Base-by-base conservation (phyloP, 2,797 vertebrate species). In the Falco concolor region DNA sequence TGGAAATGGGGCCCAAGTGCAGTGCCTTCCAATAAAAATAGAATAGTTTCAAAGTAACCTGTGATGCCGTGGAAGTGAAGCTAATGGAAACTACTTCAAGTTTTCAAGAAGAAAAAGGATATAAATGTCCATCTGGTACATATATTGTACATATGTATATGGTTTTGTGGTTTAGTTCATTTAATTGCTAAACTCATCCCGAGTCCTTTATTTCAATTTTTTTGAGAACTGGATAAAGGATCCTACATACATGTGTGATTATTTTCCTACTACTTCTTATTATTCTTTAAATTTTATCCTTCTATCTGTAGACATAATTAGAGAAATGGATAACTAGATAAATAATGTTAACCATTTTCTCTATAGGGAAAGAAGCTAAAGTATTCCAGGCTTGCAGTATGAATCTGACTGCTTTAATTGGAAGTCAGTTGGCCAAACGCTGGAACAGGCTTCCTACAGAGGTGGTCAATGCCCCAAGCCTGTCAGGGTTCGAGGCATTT, bases 391-490 rank as follows among this genome's bases (percentile, higher is more conserved):
- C 40, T 87, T 94, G 42, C 94, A 49, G 13, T 21, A 9, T 23
- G 30, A 52, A 23, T 77, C 77, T 68, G 47, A 5, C 57, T 94
- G 60, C 57, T 42, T 93, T 86, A 94, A 79, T 87, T 95, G 23
- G 18, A 96, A 94, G 34, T 77, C 75, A 89, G 0, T 23, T 24
- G 44, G 7, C 45, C 27, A 36, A 47, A 56, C 6, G 15, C 18
- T 68, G 45, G 14, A 45, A 50, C 19, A 42, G 40, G 8, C 13
- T 74, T 61, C 14, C 5, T 38, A 2, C 19, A 50, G 42, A n/a
- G 21, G 23, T 36, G 20, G 2, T 36, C 2, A 2, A 0, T 42
- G 32, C 17, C 12, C 12, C 6, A 36, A 14, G 6, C 22, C 5
- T 75, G 7, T 30, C 32, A 13, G 24, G 20, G 11, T 44, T 61